A percentile compares a stretch with the other conserved stretches of the same genome.
These are phyloP conservation scores for Amyelois transitella DNA, from an alignment of 1,140 invertebrate genomes.

Conservation along the genomic window DNA sequence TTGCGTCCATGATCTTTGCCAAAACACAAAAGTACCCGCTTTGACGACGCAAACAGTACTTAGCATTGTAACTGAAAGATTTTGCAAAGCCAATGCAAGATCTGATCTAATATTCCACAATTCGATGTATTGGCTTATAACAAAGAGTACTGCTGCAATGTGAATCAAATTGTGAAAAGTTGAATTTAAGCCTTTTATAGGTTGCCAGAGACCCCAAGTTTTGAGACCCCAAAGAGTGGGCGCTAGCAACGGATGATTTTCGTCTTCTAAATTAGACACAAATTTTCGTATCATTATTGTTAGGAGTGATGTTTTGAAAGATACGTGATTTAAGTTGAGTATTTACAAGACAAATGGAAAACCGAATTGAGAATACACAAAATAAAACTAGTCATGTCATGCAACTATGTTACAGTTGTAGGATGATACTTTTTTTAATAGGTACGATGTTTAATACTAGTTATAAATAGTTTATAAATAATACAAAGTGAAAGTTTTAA, in stretches of 20 bases:
- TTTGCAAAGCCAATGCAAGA: constrained; percentile 39
- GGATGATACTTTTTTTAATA: too few relatives aligned
- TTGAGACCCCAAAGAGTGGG: constrained; percentile 44
- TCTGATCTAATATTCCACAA: constrained; percentile 44
- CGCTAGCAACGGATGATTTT: constrained; percentile 36
- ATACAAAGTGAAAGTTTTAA: too few relatives aligned
- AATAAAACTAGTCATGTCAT: background rate
- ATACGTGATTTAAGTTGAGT: too few relatives aligned
- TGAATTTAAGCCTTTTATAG: constrained; percentile 15
- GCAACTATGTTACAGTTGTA: too few relatives aligned
- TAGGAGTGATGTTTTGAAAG: too few relatives aligned
- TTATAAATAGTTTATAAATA: too few relatives aligned
- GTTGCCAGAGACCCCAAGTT: constrained; percentile 48
- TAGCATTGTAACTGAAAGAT: constrained; percentile 52
- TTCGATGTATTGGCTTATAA: constrained; percentile 50
- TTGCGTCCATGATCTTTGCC: constrained; percentile 43
- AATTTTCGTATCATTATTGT: constrained; percentile 6
- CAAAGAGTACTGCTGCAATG: constrained; percentile 38
- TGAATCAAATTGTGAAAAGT: constrained; percentile 36
- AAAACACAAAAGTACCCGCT: constrained; percentile 41
- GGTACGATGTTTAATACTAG: too few relatives aligned
- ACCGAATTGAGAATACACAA: too few relatives aligned
- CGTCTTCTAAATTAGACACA: constrained; percentile 29
- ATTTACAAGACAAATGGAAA: too few relatives aligned
- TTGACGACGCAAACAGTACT: constrained; percentile 52